Conservation (phyloP, 2,888 invertebrate genomes). For the Holacanthella duospinosa region DNA sequence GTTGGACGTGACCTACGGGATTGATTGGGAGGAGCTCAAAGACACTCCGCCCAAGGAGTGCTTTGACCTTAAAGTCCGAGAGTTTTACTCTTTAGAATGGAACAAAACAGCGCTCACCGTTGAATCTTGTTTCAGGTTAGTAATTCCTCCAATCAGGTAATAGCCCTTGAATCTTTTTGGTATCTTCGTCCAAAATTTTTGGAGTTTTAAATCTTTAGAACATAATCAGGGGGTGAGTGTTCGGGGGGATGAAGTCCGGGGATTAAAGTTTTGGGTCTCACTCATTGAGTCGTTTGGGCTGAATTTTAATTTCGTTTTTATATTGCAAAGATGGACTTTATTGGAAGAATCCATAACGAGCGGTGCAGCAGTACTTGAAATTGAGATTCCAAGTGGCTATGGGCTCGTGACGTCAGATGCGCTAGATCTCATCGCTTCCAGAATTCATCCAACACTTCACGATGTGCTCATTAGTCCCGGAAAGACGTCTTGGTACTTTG, state of each 20-base stretch:
- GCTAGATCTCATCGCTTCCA: conserved; percentile 37
- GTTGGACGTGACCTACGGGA: conserved; percentile 44
- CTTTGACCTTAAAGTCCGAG: conserved; percentile 45
- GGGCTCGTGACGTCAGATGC: conserved; percentile 45
- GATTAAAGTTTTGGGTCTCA: neutral
- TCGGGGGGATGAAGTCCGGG: neutral
- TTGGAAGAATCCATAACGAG: conserved; percentile 40
- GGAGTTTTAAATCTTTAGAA: neutral
- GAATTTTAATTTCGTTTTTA: no score
- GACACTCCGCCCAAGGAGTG: conserved; percentile 41
- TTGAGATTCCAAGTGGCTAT: conserved; percentile 45
- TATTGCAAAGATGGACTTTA: conserved; percentile 44
- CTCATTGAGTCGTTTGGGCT: no score
- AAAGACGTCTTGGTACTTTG: conserved; percentile 45
- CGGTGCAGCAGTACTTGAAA: conserved; percentile 43
- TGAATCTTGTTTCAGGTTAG: conserved; percentile 41
- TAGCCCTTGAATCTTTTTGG: no score
- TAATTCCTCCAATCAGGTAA: neutral
- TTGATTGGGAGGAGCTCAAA: conserved; percentile 41
- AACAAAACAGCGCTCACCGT: conserved; percentile 42
- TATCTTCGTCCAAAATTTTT: no score
- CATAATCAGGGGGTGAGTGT: neutral
- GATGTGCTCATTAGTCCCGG: conserved; percentile 40
- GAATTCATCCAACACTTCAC: conserved; percentile 39
- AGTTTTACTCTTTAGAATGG: conserved; percentile 40